Percentiles rank a stretch among this genome's conserved stretches.
These are phyloP conservation scores for Catharus minimus DNA, from an alignment of 2,113 vertebrate genomes.

Conservation along the genomic window DNA sequence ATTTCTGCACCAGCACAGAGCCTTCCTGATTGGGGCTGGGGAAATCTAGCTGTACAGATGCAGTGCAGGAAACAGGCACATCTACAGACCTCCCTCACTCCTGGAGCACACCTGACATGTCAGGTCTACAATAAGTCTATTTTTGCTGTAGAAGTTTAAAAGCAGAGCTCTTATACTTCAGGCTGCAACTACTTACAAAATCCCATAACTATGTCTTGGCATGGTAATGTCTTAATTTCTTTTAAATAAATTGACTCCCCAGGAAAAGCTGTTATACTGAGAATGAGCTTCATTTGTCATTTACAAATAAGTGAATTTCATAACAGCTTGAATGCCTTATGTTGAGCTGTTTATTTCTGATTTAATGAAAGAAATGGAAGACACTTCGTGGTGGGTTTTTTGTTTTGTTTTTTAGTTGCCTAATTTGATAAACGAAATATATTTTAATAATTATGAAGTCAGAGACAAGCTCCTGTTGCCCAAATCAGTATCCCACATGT, in stretches of 20 bases:
- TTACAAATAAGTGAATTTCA: constrained; percentile 10
- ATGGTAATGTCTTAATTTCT: not conserved
- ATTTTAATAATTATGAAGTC: not conserved
- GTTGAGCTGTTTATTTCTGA: not conserved
- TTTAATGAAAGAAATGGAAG: constrained; percentile 23
- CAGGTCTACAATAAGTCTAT: not conserved
- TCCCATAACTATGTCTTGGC: not conserved
- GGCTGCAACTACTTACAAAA: not conserved
- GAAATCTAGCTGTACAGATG: not conserved
- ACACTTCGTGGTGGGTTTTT: not conserved
- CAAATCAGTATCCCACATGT: not conserved
- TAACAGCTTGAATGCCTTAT: constrained; percentile 42
- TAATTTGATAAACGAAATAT: not conserved
- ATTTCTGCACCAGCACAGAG: not conserved
- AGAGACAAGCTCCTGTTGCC: not conserved
- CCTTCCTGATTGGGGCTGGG: not conserved
- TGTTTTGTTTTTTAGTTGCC: not conserved
- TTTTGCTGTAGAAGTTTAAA: not conserved
- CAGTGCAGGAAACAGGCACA: not conserved
- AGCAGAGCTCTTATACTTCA: not conserved
- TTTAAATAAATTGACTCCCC: constrained; percentile 22
- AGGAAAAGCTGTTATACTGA: constrained; percentile 13
- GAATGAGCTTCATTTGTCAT: constrained; percentile 2
- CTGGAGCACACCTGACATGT: not conserved
- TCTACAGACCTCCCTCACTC: not conserved